Percentiles rank a stretch among this genome's conserved stretches.
These are phyloP conservation scores for Sycobia sp. DNA, from an alignment of 1,140 invertebrate genomes.

Conservation along the genomic window DNA sequence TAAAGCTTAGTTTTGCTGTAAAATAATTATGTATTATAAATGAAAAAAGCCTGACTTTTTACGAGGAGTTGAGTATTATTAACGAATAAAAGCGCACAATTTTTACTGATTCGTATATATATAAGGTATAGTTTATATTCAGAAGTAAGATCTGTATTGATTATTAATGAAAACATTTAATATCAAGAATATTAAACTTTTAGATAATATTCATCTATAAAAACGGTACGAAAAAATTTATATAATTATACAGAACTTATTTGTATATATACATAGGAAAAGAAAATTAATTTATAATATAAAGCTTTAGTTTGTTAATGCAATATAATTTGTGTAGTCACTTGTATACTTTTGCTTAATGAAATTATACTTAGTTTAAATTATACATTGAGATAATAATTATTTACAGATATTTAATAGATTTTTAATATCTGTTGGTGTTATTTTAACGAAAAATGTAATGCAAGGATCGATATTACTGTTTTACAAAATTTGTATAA, in stretches of 20 bases:
- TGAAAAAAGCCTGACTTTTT: constrained; percentile 18
- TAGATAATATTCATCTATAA: constrained; percentile 1
- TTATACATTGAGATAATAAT: too few species aligned
- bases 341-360: too few species aligned
- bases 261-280: constrained; percentile 2
- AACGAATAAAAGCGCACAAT: constrained; percentile 31
- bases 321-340: too few species aligned
- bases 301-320: not conserved
- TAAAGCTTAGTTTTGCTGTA: constrained; percentile 31
- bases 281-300: not conserved
- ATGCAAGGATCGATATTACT: not conserved
- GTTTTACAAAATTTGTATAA: not conserved
- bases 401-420: too few species aligned
- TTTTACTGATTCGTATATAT: constrained; percentile 5
- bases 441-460: not conserved
- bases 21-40: constrained; percentile 30
- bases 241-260: constrained; percentile 18
- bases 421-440: not conserved
- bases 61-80: constrained; percentile 33
- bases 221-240: constrained; percentile 3
- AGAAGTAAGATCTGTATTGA: constrained; percentile 26
- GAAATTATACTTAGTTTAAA: too few species aligned
- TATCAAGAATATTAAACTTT: constrained; percentile 1
- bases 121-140: constrained; percentile 24
- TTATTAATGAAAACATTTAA: constrained; percentile 18